Conservation (phyloP, 2,888 invertebrate genomes). For the Lucinisca nassula region DNA sequence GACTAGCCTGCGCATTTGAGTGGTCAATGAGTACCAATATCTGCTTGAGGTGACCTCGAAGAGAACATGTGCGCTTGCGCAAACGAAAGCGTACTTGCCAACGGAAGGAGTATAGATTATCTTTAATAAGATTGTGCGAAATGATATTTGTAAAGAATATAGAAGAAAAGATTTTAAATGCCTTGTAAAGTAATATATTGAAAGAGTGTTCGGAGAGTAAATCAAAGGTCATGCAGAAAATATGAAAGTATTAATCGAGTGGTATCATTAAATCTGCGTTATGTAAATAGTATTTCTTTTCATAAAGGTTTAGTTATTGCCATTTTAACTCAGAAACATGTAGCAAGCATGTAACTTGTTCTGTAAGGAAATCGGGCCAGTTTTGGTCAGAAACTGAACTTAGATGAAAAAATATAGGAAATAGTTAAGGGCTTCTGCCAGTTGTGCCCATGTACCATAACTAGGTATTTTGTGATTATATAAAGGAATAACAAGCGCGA, state of each 20-base stretch:
- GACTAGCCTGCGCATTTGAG: too few species aligned
- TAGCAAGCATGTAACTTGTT: too few species aligned
- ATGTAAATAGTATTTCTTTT: neutral
- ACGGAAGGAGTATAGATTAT: constrained; percentile 31
- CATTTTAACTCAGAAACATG: neutral
- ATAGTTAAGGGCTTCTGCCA: too few species aligned
- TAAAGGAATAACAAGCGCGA: neutral
- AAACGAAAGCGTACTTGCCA: constrained; percentile 38
- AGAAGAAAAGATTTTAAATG: neutral
- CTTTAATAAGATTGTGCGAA: constrained; percentile 3
- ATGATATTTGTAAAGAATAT: constrained; percentile 5
- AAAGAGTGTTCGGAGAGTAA: constrained; percentile 2
- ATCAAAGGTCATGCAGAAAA: constrained; percentile 10
- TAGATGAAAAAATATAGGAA: too few species aligned
- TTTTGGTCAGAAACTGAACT: too few species aligned
- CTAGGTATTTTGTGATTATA: too few species aligned
- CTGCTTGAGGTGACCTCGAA: too few species aligned
- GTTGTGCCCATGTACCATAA: too few species aligned
- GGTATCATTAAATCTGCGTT: neutral
- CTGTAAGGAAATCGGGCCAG: too few species aligned
- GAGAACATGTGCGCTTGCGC: constrained; percentile 16
- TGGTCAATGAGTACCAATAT: too few species aligned
- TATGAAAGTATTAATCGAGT: neutral
- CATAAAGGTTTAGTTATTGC: neutral
- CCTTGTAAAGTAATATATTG: neutral